Conservation (phyloP, 2,888 invertebrate genomes). For the Pharmacophagus antenor region DNA sequence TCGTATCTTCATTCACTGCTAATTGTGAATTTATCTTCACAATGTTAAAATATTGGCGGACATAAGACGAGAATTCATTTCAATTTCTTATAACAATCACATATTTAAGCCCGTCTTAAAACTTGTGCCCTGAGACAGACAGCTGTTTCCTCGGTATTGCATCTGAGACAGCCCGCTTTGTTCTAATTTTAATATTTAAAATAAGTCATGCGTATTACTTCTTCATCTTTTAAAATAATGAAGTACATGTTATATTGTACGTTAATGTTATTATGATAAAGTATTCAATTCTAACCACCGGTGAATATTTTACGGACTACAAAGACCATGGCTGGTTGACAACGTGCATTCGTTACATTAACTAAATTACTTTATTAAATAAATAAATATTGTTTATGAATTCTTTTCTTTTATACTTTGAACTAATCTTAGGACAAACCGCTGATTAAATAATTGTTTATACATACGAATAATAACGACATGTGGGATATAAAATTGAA, state of each 20-base stretch:
- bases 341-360: neutral
- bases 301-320: neutral
- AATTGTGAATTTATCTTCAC: neutral
- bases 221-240: neutral
- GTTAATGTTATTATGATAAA: neutral
- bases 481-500: too few species aligned
- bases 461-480: too few species aligned
- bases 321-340: neutral
- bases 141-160: constrained; percentile 13
- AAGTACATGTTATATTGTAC: neutral
- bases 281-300: neutral
- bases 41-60: neutral
- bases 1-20: neutral
- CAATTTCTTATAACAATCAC: neutral
- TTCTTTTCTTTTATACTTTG: too few species aligned
- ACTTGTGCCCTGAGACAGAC: constrained; percentile 1
- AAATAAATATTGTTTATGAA: too few species aligned
- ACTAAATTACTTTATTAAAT: too few species aligned
- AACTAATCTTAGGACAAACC: too few species aligned
- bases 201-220: neutral
- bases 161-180: neutral
- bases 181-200: neutral
- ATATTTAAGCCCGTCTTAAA: neutral
- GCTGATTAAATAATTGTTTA: too few species aligned
- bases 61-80: neutral